Base-by-base conservation (phyloP, 2,797 vertebrate species). In the Microctenopoma stevenorrisi region DNA sequence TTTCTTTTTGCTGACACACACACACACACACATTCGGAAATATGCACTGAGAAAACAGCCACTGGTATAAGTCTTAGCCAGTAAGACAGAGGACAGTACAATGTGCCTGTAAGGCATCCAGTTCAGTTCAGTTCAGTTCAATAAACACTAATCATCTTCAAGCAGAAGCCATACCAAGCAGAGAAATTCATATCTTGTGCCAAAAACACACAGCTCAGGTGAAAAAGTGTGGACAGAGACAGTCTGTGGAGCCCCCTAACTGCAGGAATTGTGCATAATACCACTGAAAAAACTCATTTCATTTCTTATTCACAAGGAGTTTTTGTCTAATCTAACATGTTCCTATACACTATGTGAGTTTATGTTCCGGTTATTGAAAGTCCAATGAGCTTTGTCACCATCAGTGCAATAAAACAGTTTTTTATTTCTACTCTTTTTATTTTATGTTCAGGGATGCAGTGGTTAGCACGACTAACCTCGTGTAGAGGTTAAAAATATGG, bases 41-140 rank as follows among this genome's bases (percentile, higher is more conserved):
- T 81, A 61, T 58, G 75, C 66, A 50, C 84, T 83, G 83, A 89
- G 83, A 87, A 92, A 89, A 89, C 82, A 83, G 78, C 68, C 71
- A 79, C 64, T 59, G 65, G 28, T 88, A 71, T 69, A 72, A 74
- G 60, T 83, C 59, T 65, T 75, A 83, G 61, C 77, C 75, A 51
- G 53, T 3, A 62, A 51, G 68, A 64, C 72, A 65, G 71, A 52
- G 72, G 71, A 46, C 70, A 70, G 70, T 62, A 78, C 75, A 55
- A n/a, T 37, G 47, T 33, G 66, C 16, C 80, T 64, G 62, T 58
- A 33, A 79, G 66, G 77, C 81, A 79, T 76, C 58, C 42, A 60
- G 57, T 70, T 25, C 25, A 74, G 33, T 76, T 74, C 26, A 9
- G 13, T 68, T 82, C 44, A 72, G 38, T 66, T 83, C 51, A 70